A percentile compares a stretch with the other conserved stretches of the same genome.
phyloP scores from a whole-genome alignment of 2,113 vertebrate species.

The Glaucomys volans region DNA sequence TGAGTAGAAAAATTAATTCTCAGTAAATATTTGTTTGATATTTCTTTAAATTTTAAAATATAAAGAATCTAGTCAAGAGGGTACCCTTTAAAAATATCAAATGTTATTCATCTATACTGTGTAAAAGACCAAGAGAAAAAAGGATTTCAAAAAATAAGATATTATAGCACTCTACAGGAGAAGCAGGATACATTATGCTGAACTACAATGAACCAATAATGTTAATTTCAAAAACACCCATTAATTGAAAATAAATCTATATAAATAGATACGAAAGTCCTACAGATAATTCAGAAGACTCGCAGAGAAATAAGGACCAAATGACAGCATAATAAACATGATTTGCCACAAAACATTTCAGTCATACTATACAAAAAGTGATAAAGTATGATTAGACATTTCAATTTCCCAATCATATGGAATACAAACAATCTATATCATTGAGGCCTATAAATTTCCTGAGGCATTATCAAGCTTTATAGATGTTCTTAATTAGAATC shows the following conservation, averaged over 20 bases:
- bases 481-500: slow-evolving; percentile 29
- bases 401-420: background rate
- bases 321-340: background rate
- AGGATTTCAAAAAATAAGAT: slow-evolving; percentile 22
- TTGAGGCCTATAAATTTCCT: background rate
- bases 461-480: slow-evolving; percentile 30
- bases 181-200: slow-evolving; percentile 4
- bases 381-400: background rate
- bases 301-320: slow-evolving; percentile 23
- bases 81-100: slow-evolving; percentile 33
- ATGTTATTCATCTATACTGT: slow-evolving; percentile 5
- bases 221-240: background rate
- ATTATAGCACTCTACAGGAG: background rate
- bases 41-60: too few species aligned
- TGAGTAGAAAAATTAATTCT: slow-evolving; percentile 27
- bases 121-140: slow-evolving; percentile 63
- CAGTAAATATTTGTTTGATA: slow-evolving; percentile 45
- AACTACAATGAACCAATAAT: background rate
- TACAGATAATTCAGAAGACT: slow-evolving; percentile 15
- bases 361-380: background rate
- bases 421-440: background rate
- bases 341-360: background rate
- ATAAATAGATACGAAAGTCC: background rate
- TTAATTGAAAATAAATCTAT: slow-evolving; percentile 58
- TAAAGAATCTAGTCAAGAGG: slow-evolving; percentile 6